phyloP scores from a whole-genome alignment of 2,888 invertebrate genomes.

The Pandemis corylana region DNA sequence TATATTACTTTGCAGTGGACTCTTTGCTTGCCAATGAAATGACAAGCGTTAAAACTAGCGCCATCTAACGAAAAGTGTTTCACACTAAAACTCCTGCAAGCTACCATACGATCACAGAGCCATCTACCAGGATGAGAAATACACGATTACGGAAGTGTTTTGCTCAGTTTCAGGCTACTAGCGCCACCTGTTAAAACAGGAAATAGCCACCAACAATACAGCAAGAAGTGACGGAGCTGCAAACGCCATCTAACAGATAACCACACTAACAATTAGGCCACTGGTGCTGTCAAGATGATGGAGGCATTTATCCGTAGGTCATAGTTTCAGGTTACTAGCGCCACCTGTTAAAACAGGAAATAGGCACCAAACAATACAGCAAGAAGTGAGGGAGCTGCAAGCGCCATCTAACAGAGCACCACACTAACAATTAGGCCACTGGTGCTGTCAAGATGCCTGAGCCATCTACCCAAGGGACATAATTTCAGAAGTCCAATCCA shows the following conservation, averaged over 20 bases:
- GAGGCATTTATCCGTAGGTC: too few species aligned
- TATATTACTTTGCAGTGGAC: not conserved
- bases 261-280: not conserved
- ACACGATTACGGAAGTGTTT: not conserved
- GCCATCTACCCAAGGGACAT: not conserved
- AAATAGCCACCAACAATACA: not conserved
- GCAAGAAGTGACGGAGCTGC: not conserved
- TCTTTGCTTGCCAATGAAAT: not conserved
- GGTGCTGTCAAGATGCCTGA: too few species aligned
- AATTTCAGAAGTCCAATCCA: not conserved
- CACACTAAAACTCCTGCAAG: not conserved
- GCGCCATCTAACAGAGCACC: not conserved
- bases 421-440: not conserved
- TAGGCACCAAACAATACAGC: not conserved
- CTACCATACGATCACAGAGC: not conserved
- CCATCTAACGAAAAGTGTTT: not conserved
- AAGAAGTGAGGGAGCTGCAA: not conserved
- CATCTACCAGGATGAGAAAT: not conserved
- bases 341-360: not conserved
- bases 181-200: not conserved
- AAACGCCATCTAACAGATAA: not conserved
- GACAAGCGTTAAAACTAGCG: constrained; percentile 1
- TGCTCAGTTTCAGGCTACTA: not conserved
- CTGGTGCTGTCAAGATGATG: not conserved
- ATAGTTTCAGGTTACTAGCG: not conserved